These are phyloP conservation scores for Tetheella fluctuosa DNA, from an alignment of 2,888 invertebrate genomes.

Conservation along the genomic window DNA sequence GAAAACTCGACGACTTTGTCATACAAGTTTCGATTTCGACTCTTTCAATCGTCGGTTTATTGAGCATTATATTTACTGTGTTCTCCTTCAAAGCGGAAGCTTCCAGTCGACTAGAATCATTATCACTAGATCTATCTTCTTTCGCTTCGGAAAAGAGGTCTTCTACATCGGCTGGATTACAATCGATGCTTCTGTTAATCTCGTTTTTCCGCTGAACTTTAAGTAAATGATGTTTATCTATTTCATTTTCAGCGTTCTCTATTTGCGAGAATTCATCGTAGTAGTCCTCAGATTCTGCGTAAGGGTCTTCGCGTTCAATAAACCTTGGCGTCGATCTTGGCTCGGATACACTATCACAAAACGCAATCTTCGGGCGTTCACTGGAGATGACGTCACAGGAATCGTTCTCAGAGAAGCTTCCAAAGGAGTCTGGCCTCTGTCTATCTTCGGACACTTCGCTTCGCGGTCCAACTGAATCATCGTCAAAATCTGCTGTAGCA, in stretches of 20 bases:
- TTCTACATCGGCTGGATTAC: conserved; percentile 55
- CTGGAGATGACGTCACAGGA: conserved; percentile 70
- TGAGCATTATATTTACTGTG: conserved; percentile 71
- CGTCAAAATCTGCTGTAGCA: conserved; percentile 77
- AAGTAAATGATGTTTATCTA: conserved; percentile 68
- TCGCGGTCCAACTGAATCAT: conserved; percentile 76
- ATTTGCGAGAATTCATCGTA: conserved; percentile 65
- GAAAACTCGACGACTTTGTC: conserved; percentile 71
- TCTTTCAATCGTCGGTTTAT: conserved; percentile 55
- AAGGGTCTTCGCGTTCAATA: conserved; percentile 78
- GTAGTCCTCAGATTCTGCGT: conserved; percentile 73
- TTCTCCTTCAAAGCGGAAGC: conserved; percentile 72
- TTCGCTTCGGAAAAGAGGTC: conserved; percentile 47
- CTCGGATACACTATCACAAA: conserved; percentile 76
- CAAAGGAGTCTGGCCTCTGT: conserved; percentile 75
- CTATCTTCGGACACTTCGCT: conserved; percentile 79
- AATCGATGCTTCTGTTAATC: conserved; percentile 73
- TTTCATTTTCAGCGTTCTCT: conserved; percentile 75
- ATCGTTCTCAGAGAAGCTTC: conserved; percentile 80
- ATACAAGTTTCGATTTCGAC: conserved; percentile 57
- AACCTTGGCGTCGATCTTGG: conserved; percentile 74
- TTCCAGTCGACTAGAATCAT: conserved; percentile 68
- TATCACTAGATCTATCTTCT: conserved; percentile 63
- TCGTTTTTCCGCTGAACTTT: conserved; percentile 80
- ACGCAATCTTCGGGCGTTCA: conserved; percentile 63